Percentiles rank a stretch among this genome's conserved stretches.
phyloP scores from a whole-genome alignment of 2,888 invertebrate species.

The Eupithecia tripunctaria region DNA sequence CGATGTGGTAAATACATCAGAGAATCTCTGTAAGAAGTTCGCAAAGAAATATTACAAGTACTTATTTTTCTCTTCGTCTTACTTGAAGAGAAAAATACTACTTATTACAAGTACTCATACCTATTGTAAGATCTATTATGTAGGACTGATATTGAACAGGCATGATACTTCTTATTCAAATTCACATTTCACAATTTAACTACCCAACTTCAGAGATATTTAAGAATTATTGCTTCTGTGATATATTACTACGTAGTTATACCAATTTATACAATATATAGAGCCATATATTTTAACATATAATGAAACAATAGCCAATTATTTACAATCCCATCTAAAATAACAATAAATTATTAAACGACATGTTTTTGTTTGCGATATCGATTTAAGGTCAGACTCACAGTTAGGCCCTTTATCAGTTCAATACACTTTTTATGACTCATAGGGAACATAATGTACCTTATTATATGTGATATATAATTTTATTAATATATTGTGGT shows the following conservation, averaged over 20 bases:
- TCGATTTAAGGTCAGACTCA: conserved; percentile 59
- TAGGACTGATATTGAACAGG: neutral
- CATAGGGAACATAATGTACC: conserved; percentile 52
- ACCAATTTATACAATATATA: conserved; percentile 16
- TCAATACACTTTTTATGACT: conserved; percentile 64
- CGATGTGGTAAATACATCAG: neutral
- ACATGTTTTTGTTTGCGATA: conserved; percentile 49
- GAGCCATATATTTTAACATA: conserved; percentile 8
- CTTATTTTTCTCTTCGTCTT: no score
- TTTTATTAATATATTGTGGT: conserved; percentile 14
- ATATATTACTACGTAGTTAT: neutral
- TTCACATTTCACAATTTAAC: neutral
- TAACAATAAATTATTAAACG: conserved; percentile 45
- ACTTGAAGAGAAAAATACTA: neutral
- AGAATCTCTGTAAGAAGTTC: neutral
- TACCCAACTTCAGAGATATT: neutral
- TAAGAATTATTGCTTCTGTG: neutral
- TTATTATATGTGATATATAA: conserved; percentile 33
- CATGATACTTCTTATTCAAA: neutral
- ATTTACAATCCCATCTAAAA: conserved; percentile 32
- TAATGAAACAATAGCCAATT: conserved; percentile 34
- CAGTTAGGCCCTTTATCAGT: conserved; percentile 58
- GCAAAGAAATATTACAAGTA: neutral
- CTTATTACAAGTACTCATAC: neutral
- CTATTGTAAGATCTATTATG: neutral